A percentile compares a stretch with the other conserved stretches of the same genome.
Evolutionary conservation across 2,888 invertebrate species (phyloP).

Genomic region (Pristionchus mayeri): DNA sequence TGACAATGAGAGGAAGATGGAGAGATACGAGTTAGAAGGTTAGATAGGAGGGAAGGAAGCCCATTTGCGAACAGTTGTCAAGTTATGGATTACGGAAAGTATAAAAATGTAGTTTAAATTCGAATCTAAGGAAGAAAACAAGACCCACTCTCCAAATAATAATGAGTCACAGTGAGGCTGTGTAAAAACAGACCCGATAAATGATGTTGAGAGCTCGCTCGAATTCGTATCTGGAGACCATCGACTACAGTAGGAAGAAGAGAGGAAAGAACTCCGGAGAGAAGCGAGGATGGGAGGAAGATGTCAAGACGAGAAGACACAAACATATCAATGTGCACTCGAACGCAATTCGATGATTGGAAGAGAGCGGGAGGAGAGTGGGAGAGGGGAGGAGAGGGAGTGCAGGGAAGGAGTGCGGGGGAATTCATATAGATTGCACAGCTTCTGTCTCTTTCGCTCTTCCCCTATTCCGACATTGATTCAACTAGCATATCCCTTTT

Average conservation of each 20-base stretch:
- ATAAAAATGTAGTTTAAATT: too few relatives aligned
- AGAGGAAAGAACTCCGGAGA: background rate
- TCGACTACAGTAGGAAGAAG: background rate
- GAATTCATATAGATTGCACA: conserved; percentile 29
- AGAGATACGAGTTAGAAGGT: background rate
- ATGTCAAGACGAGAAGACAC: conserved; percentile 14
- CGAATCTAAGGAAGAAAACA: too few relatives aligned
- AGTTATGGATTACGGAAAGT: too few relatives aligned
- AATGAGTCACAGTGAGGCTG: too few relatives aligned
- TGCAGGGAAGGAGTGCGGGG: background rate
- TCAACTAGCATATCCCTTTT: too few relatives aligned
- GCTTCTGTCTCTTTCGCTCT: conserved; percentile 19
- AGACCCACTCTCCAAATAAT: too few relatives aligned
- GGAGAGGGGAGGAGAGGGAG: background rate
- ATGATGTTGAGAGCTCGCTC: conserved; percentile 34
- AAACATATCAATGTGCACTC: conserved; percentile 39
- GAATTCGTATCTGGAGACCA: conserved; percentile 37
- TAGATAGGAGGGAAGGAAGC: too few relatives aligned
- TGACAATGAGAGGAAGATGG: background rate
- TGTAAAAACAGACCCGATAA: background rate
- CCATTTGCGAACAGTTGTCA: too few relatives aligned
- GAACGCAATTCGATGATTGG: conserved; percentile 35
- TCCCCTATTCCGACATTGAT: background rate
- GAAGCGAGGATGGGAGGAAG: background rate
- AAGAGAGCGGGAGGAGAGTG: background rate